Evolutionary conservation across 2,797 vertebrate species (phyloP), one percentile per base, ranked within the genome.

Genomic region (Apogon talboti): DNA sequence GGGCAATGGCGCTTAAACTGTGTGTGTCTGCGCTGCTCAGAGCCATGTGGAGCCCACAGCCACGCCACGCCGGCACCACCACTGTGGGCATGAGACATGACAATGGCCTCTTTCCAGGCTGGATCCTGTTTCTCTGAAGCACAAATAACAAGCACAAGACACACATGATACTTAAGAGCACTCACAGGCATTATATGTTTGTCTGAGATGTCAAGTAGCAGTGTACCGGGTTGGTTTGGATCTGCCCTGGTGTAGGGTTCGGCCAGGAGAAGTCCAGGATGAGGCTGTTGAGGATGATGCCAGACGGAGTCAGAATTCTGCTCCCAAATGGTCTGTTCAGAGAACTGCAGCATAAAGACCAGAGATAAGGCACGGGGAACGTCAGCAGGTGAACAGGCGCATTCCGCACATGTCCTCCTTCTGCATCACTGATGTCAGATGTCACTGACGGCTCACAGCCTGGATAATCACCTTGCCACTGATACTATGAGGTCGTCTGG

Each of bases 271-370:
- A 96, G 79, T 94, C 92, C 57, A 95, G 82, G 79, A 96, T 93
- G 73, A 96, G 93, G 74, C 95, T 96, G 89, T 96, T 96, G 21
- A 97, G 91, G 50, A 96, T 81, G 62, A 97, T 87, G 10, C 96
- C 95, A 6, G 95, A 96, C 21, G 76, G 78, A 8, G 95, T 96
- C 50, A 96, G 66, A 54, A 96, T 95, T 73, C 94, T 92, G 58
- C 95, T 96, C 60, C 95, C 95, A 70, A 96, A 96, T 0, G 94
- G 92, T 51, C 87, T 86, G 79, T 93, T 95, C 87, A 96, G 79
- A 61, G 95, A 96, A 87, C 95, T 96, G 85, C 38, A 55, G 79
- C 13, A 64, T n/a, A 45, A 66, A 75, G 13, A 61, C 21, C 52
- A 44, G 21, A 75, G 48, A 82, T 66, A 66, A 76, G 67, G 71